Evolutionary conservation across 2,888 invertebrate genomes (phyloP).

Genomic region (Oithona nana): DNA sequence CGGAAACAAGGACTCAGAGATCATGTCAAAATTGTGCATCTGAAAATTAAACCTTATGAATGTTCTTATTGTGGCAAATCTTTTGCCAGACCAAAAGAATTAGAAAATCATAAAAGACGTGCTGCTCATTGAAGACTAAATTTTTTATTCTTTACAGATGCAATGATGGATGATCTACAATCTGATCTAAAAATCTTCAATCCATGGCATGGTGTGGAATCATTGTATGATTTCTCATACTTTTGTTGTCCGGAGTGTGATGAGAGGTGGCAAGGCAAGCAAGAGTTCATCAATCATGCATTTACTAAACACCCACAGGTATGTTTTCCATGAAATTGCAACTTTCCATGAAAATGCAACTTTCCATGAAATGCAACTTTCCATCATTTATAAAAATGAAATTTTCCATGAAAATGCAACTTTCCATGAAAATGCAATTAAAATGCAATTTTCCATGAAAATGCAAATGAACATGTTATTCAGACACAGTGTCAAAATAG

Average conservation of each 20-base stretch:
- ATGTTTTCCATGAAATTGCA: not conserved
- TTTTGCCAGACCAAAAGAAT: not conserved
- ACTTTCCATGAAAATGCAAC: no score
- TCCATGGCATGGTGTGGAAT: not conserved
- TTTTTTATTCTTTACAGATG: not conserved
- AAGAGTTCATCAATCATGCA: not conserved
- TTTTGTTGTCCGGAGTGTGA: not conserved
- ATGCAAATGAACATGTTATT: no score
- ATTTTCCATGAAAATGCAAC: no score
- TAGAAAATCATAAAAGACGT: not conserved
- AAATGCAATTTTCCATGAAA: no score
- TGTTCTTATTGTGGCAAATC: not conserved
- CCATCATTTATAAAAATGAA: no score
- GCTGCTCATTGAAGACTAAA: not conserved
- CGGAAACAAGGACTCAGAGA: not conserved
- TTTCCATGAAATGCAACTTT: no score
- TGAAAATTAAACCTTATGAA: not conserved
- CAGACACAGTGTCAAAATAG: no score
- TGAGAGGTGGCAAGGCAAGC: not conserved
- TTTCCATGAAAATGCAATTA: no score
- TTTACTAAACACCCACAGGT: not conserved
- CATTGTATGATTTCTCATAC: not conserved
- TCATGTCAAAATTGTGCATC: not conserved
- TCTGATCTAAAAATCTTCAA: no score
- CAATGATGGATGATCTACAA: not conserved